phyloP scores from a whole-genome alignment of 2,113 vertebrate genomes.

The mouse (Mus musculus) region DNA sequence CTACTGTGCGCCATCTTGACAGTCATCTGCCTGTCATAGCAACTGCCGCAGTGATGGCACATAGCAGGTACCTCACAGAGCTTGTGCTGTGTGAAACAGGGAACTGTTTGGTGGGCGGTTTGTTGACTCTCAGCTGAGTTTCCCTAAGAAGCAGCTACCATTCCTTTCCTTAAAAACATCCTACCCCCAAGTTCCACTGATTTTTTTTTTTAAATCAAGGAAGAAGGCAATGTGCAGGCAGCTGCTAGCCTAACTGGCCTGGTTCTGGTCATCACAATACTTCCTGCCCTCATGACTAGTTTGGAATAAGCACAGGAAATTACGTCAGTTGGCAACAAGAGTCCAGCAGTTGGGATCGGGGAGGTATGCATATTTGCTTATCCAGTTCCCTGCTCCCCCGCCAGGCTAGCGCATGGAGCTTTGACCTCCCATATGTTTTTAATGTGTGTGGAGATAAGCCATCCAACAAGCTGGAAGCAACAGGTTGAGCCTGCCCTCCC shows the following conservation, averaged over 20 bases:
- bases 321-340: constrained; percentile 54
- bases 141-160: constrained; percentile 39
- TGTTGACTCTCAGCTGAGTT: constrained; percentile 29
- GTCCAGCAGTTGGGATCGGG: background rate
- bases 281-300: constrained; percentile 39
- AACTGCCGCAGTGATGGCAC: background rate
- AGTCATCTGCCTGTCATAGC: background rate
- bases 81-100: background rate
- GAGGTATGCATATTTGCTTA: constrained; percentile 61
- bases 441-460: constrained; percentile 63
- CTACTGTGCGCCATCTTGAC: too few relatives aligned
- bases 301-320: constrained; percentile 71
- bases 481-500: constrained; percentile 59
- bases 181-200: constrained; percentile 32
- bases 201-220: constrained; percentile 11
- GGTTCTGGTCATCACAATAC: background rate
- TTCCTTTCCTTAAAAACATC: constrained; percentile 36
- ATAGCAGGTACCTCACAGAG: background rate
- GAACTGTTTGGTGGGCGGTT: background rate
- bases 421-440: constrained; percentile 72
- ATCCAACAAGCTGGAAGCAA: constrained; percentile 74
- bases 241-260: constrained; percentile 26
- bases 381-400: constrained; percentile 66
- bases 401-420: constrained; percentile 63
- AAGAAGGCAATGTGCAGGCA: constrained; percentile 25